Conservation (phyloP, 2,888 invertebrate species). For the Rotaria magnacalcarata region DNA sequence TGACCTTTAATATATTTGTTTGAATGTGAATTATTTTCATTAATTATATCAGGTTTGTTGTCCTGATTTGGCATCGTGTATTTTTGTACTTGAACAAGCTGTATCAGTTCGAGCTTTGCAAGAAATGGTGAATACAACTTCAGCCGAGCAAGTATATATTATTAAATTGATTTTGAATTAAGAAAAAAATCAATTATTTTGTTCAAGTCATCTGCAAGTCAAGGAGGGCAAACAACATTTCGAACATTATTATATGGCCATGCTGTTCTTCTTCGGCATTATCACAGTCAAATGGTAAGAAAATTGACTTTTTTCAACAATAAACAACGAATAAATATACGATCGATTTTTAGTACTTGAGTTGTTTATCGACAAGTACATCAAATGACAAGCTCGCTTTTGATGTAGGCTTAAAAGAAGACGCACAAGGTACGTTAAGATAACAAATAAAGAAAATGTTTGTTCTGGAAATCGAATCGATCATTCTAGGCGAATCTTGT, state of each 20-base stretch:
- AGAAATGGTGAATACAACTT: constrained; percentile 77
- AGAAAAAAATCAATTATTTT: no score
- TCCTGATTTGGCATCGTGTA: constrained; percentile 93
- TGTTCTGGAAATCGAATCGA: background rate
- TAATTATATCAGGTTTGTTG: constrained; percentile 72
- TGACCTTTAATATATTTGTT: background rate
- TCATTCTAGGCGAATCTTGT: constrained; percentile 76
- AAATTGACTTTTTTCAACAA: background rate
- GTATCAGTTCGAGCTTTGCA: constrained; percentile 94
- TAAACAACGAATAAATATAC: background rate
- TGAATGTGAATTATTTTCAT: background rate
- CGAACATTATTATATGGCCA: constrained; percentile 96
- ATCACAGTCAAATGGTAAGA: constrained; percentile 94
- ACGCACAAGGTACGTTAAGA: constrained; percentile 53
- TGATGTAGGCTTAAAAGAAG: constrained; percentile 95
- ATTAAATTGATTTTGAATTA: background rate
- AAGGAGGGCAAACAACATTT: constrained; percentile 71
- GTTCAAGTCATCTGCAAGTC: background rate
- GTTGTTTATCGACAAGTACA: constrained; percentile 91
- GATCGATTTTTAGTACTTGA: constrained; percentile 73
- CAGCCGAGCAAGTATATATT: constrained; percentile 37
- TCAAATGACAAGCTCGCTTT: constrained; percentile 98
- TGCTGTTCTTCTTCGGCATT: constrained; percentile 91
- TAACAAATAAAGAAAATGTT: background rate
- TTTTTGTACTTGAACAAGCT: constrained; percentile 98